Percentiles rank a stretch among this genome's conserved stretches.
Evolutionary conservation across 2,888 invertebrate genomes (phyloP).

Genomic region (Yponomeuta sedellus): DNA sequence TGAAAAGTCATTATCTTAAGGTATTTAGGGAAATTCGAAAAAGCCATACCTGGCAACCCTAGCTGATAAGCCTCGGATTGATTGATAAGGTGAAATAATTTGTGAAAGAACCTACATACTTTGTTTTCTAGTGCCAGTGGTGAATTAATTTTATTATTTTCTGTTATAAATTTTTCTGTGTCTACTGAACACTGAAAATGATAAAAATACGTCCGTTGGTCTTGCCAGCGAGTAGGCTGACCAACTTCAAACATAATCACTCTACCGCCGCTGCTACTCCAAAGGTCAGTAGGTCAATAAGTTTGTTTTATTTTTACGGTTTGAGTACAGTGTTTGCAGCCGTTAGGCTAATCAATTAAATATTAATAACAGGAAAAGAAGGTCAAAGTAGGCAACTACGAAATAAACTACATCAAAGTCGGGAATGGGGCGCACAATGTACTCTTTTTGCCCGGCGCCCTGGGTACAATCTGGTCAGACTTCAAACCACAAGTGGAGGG

Average conservation of each 20-base stretch:
- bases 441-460: conserved; percentile 86
- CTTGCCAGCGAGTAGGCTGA: neutral
- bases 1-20: no score
- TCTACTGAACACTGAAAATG: neutral
- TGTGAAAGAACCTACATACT: no score
- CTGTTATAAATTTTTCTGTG: neutral
- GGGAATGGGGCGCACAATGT: conserved; percentile 79
- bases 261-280: conserved; percentile 30
- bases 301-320: neutral
- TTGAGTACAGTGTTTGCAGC: no score
- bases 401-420: conserved; percentile 75
- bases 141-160: no score
- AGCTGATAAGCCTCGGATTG: no score
- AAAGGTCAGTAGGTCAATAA: conserved; percentile 29
- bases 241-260: conserved; percentile 20
- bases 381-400: conserved; percentile 76
- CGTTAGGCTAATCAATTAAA: no score
- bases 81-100: no score
- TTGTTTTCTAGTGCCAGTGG: no score
- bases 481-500: conserved; percentile 86
- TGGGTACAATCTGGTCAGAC: conserved; percentile 89
- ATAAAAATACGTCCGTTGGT: neutral
- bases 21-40: no score
- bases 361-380: conserved; percentile 75
- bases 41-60: no score